Conservation (phyloP, 1,140 invertebrate genomes). For the Brachionus paranguensis region DNA sequence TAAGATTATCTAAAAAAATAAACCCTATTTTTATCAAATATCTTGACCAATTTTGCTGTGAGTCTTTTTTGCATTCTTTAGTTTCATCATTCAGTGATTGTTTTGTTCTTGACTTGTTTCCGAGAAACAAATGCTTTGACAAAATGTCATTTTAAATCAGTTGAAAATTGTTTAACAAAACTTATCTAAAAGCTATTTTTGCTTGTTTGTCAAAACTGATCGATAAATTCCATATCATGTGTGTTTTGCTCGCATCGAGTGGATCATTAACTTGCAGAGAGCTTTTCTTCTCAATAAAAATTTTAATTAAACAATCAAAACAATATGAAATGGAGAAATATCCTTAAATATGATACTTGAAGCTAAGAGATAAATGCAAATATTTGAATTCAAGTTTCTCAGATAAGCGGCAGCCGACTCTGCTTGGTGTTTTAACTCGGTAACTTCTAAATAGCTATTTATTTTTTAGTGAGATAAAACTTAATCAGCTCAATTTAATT, state of each 20-base stretch:
- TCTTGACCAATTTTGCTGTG: neutral
- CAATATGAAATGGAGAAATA: neutral
- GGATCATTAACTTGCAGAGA: neutral
- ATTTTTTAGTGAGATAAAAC: neutral
- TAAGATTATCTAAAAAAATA: slow-evolving; percentile 13
- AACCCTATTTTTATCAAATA: neutral
- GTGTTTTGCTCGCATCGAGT: neutral
- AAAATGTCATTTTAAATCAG: slow-evolving; percentile 17
- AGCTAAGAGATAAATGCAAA: neutral
- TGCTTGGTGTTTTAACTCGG: neutral
- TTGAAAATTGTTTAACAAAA: neutral
- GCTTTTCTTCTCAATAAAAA: neutral
- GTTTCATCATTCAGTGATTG: neutral
- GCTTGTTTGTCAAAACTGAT: neutral
- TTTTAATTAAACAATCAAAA: slow-evolving; percentile 33
- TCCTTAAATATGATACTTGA: slow-evolving; percentile 11
- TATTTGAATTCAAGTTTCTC: neutral
- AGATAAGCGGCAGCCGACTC: neutral
- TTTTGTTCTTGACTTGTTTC: slow-evolving; percentile 27
- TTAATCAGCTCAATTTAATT: neutral
- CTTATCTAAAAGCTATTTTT: neutral
- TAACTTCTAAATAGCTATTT: neutral
- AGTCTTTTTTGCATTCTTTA: neutral
- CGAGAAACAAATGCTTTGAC: neutral
- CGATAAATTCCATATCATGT: neutral